These are phyloP conservation scores for Pluvianellus socialis DNA, from an alignment of 2,113 vertebrate genomes.

Conservation along the genomic window DNA sequence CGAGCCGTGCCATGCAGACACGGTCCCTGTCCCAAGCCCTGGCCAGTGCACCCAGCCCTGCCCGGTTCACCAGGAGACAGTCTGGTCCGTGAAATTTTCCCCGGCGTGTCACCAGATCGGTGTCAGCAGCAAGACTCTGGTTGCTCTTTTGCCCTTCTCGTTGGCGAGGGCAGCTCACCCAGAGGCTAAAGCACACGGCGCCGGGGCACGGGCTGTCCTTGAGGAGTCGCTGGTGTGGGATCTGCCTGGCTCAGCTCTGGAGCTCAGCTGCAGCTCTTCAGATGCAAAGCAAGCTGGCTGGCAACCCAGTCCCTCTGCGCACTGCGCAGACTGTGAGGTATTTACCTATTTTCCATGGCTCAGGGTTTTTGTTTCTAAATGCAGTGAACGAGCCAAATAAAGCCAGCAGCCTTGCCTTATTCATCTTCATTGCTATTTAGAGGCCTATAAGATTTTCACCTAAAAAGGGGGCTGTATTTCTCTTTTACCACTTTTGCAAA, in stretches of 20 bases:
- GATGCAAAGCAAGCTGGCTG: neutral
- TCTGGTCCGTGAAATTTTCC: neutral
- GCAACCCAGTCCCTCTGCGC: neutral
- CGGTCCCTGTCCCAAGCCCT: neutral
- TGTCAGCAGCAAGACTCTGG: neutral
- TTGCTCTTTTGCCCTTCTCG: neutral
- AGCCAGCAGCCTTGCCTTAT: neutral
- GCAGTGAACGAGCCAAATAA: neutral
- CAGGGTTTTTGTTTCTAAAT: neutral
- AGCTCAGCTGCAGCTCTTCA: neutral
- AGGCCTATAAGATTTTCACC: neutral
- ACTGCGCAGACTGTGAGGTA: neutral
- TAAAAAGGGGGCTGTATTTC: neutral
- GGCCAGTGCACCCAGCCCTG: neutral
- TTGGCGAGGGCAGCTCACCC: neutral
- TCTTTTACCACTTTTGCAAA: neutral
- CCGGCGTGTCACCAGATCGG: rapidly evolving
- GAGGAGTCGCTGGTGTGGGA: neutral
- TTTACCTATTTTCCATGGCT: neutral
- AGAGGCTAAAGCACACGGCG: neutral
- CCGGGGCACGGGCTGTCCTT: neutral
- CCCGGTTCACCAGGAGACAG: neutral
- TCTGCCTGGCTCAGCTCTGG: neutral
- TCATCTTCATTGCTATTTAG: neutral
- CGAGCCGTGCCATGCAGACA: too few species aligned